A percentile compares a stretch with the other conserved stretches of the same genome.
These are phyloP conservation scores for Labeo calbasu DNA, from an alignment of 2,797 vertebrate species.

Conservation along the genomic window DNA sequence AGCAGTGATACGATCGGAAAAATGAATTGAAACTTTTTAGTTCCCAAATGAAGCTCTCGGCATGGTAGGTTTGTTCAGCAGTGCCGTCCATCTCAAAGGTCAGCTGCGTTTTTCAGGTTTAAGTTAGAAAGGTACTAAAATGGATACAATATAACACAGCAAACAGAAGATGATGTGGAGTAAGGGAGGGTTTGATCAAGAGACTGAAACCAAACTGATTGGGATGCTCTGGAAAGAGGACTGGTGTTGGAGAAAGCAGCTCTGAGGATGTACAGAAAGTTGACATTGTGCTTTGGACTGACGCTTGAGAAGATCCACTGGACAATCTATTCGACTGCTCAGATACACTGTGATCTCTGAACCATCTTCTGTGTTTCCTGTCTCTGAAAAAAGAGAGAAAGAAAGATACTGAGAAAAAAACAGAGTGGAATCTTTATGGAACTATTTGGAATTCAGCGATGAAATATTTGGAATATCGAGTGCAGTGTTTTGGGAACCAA, in stretches of 20 bases:
- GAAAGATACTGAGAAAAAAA: too few relatives aligned
- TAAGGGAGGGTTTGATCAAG: not conserved
- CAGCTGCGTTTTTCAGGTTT: not conserved
- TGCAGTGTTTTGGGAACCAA: constrained; percentile 6
- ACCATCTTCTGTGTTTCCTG: not conserved
- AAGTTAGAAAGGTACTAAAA: not conserved
- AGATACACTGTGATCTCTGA: not conserved
- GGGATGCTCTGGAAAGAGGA: not conserved
- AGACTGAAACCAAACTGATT: not conserved
- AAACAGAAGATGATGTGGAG: constrained; percentile 4
- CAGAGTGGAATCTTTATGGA: not conserved
- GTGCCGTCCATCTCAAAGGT: not conserved
- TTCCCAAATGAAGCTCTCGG: constrained; percentile 4
- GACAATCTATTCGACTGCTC: not conserved
- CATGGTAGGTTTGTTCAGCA: not conserved
- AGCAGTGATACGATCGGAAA: not conserved
- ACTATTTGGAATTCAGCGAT: not conserved
- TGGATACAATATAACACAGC: not conserved
- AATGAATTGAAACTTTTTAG: constrained; percentile 37
- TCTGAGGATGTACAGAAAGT: not conserved
- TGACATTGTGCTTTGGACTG: not conserved
- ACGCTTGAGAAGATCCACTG: not conserved
- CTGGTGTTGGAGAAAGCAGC: not conserved
- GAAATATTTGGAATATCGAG: constrained; percentile 17
- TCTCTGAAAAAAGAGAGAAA: not conserved